These are phyloP conservation scores for Xiphophorus birchmanni DNA, from an alignment of 2,797 vertebrate species.

Conservation along the genomic window DNA sequence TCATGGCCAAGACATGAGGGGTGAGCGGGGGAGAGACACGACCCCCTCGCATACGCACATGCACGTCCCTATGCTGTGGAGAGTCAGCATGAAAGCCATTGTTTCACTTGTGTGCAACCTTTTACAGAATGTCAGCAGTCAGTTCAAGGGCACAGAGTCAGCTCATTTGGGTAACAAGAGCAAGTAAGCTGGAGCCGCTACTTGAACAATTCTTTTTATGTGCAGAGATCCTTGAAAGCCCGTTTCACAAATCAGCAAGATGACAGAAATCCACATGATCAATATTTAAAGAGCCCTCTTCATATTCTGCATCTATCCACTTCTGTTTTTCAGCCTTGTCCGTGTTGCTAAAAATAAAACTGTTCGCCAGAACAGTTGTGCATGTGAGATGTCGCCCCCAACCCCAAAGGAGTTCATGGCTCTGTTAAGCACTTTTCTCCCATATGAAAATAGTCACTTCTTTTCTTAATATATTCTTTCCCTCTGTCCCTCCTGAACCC, in stretches of 20 bases:
- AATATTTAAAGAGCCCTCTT: conserved; percentile 43
- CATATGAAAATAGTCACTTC: conserved; percentile 11
- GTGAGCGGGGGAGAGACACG: conserved; percentile 35
- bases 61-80: conserved; percentile 1
- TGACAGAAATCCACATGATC: conserved; percentile 32
- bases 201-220: conserved; percentile 7
- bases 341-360: conserved; percentile 40
- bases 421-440: conserved; percentile 7
- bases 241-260: conserved; percentile 6
- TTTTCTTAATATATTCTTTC: conserved; percentile 5
- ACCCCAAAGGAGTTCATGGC: conserved; percentile 7
- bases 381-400: conserved; percentile 20
- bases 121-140: conserved; percentile 21
- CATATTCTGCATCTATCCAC: neutral
- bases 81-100: neutral
- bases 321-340: conserved; percentile 10
- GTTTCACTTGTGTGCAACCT: conserved; percentile 9
- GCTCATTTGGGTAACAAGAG: neutral
- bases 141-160: conserved; percentile 7
- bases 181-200: neutral
- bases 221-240: neutral
- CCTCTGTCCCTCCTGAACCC: conserved; percentile 18
- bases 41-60: conserved; percentile 41
- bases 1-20: conserved; percentile 57
- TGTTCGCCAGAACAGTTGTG: conserved; percentile 10